Evolutionary conservation across 2,888 invertebrate genomes (phyloP).

Genomic region (Sesia apiformis): DNA sequence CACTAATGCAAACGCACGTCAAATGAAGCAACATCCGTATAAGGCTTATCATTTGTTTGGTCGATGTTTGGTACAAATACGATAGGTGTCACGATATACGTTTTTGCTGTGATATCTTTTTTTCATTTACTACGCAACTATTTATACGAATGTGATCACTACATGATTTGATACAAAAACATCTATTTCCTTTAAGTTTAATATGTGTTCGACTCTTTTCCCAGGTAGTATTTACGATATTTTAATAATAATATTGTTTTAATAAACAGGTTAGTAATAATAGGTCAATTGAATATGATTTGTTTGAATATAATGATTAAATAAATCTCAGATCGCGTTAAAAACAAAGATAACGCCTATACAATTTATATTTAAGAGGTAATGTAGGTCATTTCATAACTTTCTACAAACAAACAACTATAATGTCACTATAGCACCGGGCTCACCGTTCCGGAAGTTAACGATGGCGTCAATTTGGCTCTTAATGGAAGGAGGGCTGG

Average conservation of each 20-base stretch:
- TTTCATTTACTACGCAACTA: not conserved
- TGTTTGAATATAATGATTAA: too few relatives aligned
- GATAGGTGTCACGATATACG: not conserved
- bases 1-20: not conserved
- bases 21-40: not conserved
- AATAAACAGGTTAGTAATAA: too few relatives aligned
- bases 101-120: not conserved
- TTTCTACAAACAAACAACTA: too few relatives aligned
- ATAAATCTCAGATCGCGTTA: too few relatives aligned
- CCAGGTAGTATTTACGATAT: too few relatives aligned
- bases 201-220: too few relatives aligned
- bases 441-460: not conserved
- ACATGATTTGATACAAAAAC: not conserved
- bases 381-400: too few relatives aligned
- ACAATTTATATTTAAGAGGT: too few relatives aligned
- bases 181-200: not conserved
- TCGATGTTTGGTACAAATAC: not conserved
- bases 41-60: not conserved
- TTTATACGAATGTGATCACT: not conserved
- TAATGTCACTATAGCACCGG: not conserved
- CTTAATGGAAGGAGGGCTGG: constrained; percentile 27
- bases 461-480: constrained; percentile 19
- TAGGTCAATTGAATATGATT: too few relatives aligned
- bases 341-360: too few relatives aligned
- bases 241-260: too few relatives aligned